Evolutionary conservation across 2,797 vertebrate species (phyloP).

Genomic region (Pampus argenteus): DNA sequence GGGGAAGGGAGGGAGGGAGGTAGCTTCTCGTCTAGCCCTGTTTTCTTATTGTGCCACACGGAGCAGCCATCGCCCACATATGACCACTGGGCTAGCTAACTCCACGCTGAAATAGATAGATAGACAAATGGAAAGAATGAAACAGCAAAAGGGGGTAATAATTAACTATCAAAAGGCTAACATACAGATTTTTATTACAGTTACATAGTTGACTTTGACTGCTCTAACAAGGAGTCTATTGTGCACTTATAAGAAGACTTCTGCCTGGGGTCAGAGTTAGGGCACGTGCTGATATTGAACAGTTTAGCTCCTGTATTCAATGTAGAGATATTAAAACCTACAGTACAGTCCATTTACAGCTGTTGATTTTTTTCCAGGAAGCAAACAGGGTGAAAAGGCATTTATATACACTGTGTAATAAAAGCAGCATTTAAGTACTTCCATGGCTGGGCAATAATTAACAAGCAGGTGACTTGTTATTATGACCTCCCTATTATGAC

Average conservation of each 20-base stretch:
- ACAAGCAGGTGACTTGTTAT: conserved; percentile 64
- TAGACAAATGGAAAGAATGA: conserved; percentile 38
- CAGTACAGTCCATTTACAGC: conserved; percentile 18
- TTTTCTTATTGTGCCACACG: conserved; percentile 22
- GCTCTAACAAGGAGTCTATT: conserved; percentile 39
- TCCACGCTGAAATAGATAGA: conserved; percentile 8
- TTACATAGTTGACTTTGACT: conserved; percentile 10
- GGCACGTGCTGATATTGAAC: conserved; percentile 5
- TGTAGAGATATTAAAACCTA: conserved; percentile 23
- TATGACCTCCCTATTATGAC: conserved; percentile 45
- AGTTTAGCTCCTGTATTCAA: conserved; percentile 15
- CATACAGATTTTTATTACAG: not conserved
- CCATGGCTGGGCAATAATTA: conserved; percentile 57
- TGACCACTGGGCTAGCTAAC: conserved; percentile 22
- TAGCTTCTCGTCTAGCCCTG: conserved; percentile 33
- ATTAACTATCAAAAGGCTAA: conserved; percentile 7
- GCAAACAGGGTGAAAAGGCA: conserved; percentile 22
- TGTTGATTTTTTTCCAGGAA: conserved; percentile 54
- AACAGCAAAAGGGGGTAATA: not conserved
- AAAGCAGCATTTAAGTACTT: conserved; percentile 33
- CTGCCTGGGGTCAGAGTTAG: conserved; percentile 20
- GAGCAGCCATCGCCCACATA: conserved; percentile 42
- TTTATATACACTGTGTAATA: conserved; percentile 28
- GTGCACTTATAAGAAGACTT: conserved; percentile 10
- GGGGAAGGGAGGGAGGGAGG: conserved; percentile 14